Evolutionary conservation across 1,140 invertebrate species (phyloP).

Genomic region (Tetragonula clypearis): DNA sequence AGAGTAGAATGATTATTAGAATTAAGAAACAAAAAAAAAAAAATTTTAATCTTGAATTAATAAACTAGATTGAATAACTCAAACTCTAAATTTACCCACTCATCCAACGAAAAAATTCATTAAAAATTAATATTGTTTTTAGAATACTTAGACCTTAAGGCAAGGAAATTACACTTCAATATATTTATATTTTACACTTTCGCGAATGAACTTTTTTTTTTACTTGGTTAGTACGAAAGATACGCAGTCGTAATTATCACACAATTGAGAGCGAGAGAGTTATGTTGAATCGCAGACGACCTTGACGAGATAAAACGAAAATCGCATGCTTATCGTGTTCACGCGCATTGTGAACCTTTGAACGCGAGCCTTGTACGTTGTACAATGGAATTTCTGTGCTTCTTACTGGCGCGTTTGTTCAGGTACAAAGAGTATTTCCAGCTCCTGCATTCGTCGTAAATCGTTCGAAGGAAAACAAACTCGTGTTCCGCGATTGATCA

Average conservation of each 20-base stretch:
- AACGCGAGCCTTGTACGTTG: constrained; percentile 11
- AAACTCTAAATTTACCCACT: too few relatives aligned
- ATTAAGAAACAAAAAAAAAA: too few relatives aligned
- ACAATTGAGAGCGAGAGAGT: not conserved
- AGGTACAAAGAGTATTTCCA: not conserved
- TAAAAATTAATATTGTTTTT: too few relatives aligned
- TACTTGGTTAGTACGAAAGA: not conserved
- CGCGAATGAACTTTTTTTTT: too few relatives aligned
- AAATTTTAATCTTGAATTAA: too few relatives aligned
- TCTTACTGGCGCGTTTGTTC: constrained; percentile 9
- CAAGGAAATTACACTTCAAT: too few relatives aligned
- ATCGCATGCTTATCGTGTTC: not conserved
- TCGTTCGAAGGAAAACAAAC: constrained; percentile 19
- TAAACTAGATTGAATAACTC: too few relatives aligned
- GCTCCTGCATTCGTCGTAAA: not conserved
- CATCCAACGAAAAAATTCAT: too few relatives aligned
- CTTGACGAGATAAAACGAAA: not conserved
- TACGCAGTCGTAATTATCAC: not conserved
- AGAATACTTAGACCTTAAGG: too few relatives aligned
- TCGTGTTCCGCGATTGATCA: not conserved
- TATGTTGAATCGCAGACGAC: not conserved
- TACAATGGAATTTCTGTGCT: constrained; percentile 52
- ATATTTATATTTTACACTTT: too few relatives aligned
- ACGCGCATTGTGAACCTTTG: not conserved
- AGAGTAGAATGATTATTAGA: too few relatives aligned